These are phyloP conservation scores for Pseudomyrmex concolor DNA, from an alignment of 1,140 invertebrate species.

Conservation along the genomic window DNA sequence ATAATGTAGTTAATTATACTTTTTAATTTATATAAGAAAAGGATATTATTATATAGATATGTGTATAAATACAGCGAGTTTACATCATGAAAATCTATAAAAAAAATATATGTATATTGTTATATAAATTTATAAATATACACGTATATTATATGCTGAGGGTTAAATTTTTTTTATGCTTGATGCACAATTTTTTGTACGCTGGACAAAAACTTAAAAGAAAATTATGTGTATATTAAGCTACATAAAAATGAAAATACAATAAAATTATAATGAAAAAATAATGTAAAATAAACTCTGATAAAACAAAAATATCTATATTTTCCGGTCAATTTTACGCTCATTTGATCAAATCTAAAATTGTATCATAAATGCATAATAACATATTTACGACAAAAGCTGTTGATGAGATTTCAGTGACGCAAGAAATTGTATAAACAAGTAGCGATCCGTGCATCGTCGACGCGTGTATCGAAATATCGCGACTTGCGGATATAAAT, in stretches of 20 bases:
- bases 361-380: neutral
- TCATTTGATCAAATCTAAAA: neutral
- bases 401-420: neutral
- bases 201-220: neutral
- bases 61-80: neutral
- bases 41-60: neutral
- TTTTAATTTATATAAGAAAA: too few relatives aligned
- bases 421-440: constrained; percentile 21
- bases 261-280: neutral
- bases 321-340: neutral
- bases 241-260: neutral
- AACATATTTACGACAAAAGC: constrained; percentile 5
- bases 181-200: neutral
- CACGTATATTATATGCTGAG: neutral
- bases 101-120: neutral
- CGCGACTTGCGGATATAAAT: neutral
- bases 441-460: constrained; percentile 3
- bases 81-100: neutral
- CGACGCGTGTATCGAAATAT: neutral
- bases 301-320: neutral
- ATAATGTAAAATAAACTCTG: neutral
- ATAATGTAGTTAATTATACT: too few relatives aligned
- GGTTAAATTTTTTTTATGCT: neutral
- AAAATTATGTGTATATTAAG: too few relatives aligned
- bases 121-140: too few relatives aligned